These are phyloP conservation scores for Phocoena sinus DNA, from an alignment of 2,113 vertebrate genomes.

Conservation along the genomic window DNA sequence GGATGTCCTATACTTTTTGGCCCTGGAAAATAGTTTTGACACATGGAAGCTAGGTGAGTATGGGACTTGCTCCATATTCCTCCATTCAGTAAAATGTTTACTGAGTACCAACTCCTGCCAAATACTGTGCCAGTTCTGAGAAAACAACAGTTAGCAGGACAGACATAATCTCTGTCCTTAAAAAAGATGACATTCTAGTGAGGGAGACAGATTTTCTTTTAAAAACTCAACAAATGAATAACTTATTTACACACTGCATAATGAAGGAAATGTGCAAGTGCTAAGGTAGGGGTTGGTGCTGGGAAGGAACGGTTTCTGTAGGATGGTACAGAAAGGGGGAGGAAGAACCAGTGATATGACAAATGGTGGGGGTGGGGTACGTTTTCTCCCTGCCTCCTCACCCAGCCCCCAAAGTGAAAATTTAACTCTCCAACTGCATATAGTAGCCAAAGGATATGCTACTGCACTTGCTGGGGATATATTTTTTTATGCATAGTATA, in stretches of 20 bases:
- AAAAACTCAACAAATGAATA: neutral
- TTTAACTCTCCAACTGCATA: neutral
- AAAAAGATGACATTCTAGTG: neutral
- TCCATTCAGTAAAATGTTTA: neutral
- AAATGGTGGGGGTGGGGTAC: neutral
- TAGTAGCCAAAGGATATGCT: neutral
- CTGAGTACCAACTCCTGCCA: neutral
- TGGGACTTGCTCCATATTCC: neutral
- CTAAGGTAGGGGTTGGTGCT: neutral
- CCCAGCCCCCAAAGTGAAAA: neutral
- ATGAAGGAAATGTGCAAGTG: neutral
- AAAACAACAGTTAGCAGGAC: neutral
- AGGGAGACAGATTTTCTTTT: neutral
- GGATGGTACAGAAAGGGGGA: neutral
- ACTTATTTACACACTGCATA: neutral
- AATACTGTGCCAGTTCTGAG: neutral
- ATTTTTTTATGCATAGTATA: conserved; percentile 17
- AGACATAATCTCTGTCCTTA: neutral
- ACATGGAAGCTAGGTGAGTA: neutral
- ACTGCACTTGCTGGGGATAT: neutral
- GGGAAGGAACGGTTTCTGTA: neutral
- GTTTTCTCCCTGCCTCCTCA: neutral
- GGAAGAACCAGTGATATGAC: neutral
- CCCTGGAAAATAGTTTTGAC: neutral
- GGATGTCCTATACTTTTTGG: neutral